A percentile compares a stretch with the other conserved stretches of the same genome.
Evolutionary conservation across 2,113 vertebrate genomes (phyloP).

Genomic region (Lophius piscatorius): DNA sequence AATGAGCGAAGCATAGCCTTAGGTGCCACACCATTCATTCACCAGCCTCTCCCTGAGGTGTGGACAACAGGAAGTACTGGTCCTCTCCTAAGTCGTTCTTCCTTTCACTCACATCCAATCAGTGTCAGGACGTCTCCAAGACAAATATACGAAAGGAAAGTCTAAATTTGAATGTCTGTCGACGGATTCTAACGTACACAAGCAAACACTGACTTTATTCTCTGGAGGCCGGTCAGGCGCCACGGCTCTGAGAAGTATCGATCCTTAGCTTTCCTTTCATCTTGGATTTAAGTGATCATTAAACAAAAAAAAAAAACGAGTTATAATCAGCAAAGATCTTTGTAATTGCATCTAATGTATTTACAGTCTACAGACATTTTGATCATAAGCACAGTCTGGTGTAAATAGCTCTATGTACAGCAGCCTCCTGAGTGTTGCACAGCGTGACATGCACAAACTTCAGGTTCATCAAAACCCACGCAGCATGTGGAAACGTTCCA

Average conservation of each 20-base stretch:
- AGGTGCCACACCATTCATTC: constrained; percentile 3
- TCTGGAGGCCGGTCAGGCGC: too few relatives aligned
- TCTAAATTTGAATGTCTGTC: background rate
- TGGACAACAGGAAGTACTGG: background rate
- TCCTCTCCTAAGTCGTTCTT: background rate
- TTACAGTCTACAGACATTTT: background rate
- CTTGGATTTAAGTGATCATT: background rate
- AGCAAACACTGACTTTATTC: too few relatives aligned
- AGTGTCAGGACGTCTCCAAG: background rate
- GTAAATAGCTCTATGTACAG: background rate
- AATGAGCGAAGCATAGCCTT: constrained; percentile 1
- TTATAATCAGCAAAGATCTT: background rate
- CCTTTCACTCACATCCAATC: background rate
- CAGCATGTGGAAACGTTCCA: constrained; percentile 22
- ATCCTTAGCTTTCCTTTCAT: too few relatives aligned
- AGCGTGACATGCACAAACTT: background rate
- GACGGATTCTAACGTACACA: too few relatives aligned
- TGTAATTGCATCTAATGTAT: background rate
- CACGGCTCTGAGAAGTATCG: too few relatives aligned
- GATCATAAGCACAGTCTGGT: background rate
- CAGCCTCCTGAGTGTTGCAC: background rate
- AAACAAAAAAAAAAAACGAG: background rate
- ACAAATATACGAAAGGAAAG: background rate
- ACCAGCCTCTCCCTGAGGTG: background rate
- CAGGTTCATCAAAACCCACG: background rate